Evolutionary conservation across 2,888 invertebrate genomes (phyloP).

Genomic region (Brachyptera putata): DNA sequence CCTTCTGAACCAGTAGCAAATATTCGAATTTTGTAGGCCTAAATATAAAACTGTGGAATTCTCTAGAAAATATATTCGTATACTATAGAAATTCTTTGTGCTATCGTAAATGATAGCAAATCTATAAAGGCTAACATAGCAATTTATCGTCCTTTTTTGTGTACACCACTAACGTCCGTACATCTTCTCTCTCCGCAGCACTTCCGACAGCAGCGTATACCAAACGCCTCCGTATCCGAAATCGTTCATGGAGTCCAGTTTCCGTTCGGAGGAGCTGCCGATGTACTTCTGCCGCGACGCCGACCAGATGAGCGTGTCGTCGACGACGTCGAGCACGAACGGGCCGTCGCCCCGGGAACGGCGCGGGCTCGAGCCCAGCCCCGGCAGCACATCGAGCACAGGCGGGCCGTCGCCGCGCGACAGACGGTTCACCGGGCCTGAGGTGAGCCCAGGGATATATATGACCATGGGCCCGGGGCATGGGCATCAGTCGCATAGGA

Average conservation of each 20-base stretch:
- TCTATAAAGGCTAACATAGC: too few species aligned
- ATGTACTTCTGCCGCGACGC: slow-evolving; percentile 51
- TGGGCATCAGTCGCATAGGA: slow-evolving; percentile 33
- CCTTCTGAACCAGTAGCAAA: too few species aligned
- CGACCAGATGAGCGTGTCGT: slow-evolving; percentile 59
- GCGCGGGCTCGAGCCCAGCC: slow-evolving; percentile 40
- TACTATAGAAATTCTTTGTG: too few species aligned
- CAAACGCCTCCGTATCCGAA: slow-evolving; percentile 54
- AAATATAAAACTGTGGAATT: too few species aligned
- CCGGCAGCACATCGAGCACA: too few species aligned
- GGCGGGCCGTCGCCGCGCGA: slow-evolving; percentile 49
- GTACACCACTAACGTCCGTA: too few species aligned
- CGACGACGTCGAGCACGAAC: slow-evolving; percentile 57
- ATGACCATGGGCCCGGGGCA: slow-evolving; percentile 49
- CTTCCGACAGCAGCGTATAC: slow-evolving; percentile 54
- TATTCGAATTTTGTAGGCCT: too few species aligned
- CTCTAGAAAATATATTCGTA: too few species aligned
- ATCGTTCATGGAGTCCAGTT: slow-evolving; percentile 53
- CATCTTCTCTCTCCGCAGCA: neutral
- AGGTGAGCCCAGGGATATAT: slow-evolving; percentile 44
- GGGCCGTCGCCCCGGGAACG: slow-evolving; percentile 23
- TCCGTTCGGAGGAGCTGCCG: slow-evolving; percentile 54
- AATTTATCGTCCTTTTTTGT: too few species aligned
- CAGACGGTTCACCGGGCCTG: slow-evolving; percentile 39
- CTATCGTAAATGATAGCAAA: too few species aligned